These are phyloP conservation scores for Sarcophaga variegata DNA, from an alignment of 2,888 invertebrate species.

Conservation along the genomic window DNA sequence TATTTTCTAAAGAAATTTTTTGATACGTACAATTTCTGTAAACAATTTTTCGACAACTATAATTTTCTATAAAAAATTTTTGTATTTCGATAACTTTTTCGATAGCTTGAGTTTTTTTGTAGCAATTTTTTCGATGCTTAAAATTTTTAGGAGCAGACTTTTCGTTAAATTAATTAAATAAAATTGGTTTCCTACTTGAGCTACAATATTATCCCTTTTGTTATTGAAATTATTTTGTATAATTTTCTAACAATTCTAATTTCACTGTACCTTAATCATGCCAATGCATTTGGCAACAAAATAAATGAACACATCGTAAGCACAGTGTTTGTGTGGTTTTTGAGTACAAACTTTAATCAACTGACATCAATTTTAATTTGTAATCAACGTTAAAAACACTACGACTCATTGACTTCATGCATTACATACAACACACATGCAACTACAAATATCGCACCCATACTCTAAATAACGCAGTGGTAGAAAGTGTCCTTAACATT, in stretches of 20 bases:
- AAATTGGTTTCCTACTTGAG: too few relatives aligned
- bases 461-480: too few relatives aligned
- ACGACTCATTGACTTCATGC: not conserved
- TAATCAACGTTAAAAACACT: conserved; percentile 17
- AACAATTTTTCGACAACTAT: too few relatives aligned
- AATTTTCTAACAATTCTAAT: too few relatives aligned
- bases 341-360: not conserved
- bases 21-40: not conserved
- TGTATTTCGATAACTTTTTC: too few relatives aligned
- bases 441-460: not conserved
- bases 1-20: not conserved
- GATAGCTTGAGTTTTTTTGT: too few relatives aligned
- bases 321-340: not conserved
- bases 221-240: not conserved
- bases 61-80: too few relatives aligned
- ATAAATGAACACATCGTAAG: not conserved
- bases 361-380: conserved; percentile 4
- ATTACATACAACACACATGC: not conserved
- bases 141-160: too few relatives aligned
- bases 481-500: not conserved
- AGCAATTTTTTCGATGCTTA: too few relatives aligned
- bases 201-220: too few relatives aligned
- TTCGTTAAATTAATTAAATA: too few relatives aligned
- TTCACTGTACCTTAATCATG: not conserved
- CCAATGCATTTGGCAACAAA: not conserved